Conservation (phyloP, 2,888 invertebrate species). For the Iselma pallidipennis region DNA sequence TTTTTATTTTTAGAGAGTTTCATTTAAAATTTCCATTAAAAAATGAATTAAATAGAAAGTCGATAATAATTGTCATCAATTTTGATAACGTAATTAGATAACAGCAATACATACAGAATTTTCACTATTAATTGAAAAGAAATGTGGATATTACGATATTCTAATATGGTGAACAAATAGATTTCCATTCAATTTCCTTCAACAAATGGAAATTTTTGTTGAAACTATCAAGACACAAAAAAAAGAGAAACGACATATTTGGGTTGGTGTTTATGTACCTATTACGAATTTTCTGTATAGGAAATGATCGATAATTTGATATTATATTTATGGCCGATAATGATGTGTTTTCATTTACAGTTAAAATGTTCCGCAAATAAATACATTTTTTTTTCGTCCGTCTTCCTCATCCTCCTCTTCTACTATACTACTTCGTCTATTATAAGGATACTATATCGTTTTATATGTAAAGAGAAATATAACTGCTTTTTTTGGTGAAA, state of each 20-base stretch:
- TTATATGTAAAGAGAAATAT: not conserved
- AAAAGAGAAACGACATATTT: no score
- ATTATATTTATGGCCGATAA: constrained; percentile 13
- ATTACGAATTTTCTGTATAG: no score
- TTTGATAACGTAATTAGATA: not conserved
- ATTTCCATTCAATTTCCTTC: no score
- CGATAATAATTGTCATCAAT: not conserved
- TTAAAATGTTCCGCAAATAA: constrained; percentile 8
- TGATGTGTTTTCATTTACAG: constrained; percentile 21
- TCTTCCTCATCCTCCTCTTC: not conserved
- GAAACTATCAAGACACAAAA: no score
- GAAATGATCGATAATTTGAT: constrained; percentile 3
- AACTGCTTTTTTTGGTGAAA: constrained; percentile 16
- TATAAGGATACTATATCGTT: no score
- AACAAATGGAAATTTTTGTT: no score
- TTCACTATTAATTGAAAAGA: not conserved
- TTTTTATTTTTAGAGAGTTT: not conserved
- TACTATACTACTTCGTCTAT: not conserved
- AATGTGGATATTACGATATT: not conserved
- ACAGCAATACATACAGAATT: no score
- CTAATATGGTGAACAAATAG: no score
- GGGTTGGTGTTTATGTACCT: no score
- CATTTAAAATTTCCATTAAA: not conserved
- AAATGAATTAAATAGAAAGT: not conserved
- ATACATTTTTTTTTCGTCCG: not conserved